Percentiles rank a stretch among this genome's conserved stretches.
These are phyloP conservation scores for Steatocranus sp. DNA, from an alignment of 2,797 vertebrate genomes.

Conservation along the genomic window DNA sequence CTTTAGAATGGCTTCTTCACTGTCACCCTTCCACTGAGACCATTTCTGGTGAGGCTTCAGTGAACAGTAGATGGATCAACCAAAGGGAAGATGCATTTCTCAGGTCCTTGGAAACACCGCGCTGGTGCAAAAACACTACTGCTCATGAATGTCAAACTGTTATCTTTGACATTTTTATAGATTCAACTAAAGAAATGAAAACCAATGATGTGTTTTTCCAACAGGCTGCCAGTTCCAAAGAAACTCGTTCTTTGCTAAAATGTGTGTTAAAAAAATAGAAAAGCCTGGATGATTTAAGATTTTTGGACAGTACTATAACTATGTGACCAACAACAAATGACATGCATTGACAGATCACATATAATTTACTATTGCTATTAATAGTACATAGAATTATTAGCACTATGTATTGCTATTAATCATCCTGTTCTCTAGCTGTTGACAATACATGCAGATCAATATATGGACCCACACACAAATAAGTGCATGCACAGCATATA, in stretches of 20 bases:
- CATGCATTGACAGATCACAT: slow-evolving; percentile 3
- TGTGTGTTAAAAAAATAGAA: background rate
- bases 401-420: background rate
- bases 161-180: background rate
- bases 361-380: background rate
- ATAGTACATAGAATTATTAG: background rate
- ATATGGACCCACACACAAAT: background rate
- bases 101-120: background rate
- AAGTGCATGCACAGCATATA: background rate
- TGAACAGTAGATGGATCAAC: background rate
- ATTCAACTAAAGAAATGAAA: background rate
- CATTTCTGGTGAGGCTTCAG: background rate
- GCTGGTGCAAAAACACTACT: background rate
- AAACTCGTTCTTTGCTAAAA: background rate
- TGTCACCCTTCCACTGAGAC: background rate
- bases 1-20: background rate
- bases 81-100: background rate
- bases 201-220: background rate
- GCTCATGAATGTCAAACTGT: background rate
- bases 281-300: background rate
- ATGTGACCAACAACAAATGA: slow-evolving; percentile 20
- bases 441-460: background rate
- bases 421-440: background rate
- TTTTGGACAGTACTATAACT: background rate
- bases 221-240: background rate